phyloP scores from a whole-genome alignment of 2,113 vertebrate species.

The Vanacampus margaritifer region DNA sequence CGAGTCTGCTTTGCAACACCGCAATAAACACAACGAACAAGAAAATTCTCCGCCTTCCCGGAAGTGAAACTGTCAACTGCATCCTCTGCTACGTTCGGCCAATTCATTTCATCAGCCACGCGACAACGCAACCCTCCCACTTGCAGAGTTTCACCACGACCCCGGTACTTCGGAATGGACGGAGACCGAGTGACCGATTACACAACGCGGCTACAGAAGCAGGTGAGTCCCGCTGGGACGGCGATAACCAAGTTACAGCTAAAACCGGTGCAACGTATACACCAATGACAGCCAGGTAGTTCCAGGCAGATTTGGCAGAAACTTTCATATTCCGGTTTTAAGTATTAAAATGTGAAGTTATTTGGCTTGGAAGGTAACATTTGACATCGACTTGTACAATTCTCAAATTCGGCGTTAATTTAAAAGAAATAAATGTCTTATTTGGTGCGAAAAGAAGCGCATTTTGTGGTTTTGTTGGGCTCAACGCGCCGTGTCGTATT shows the following conservation, averaged over 20 bases:
- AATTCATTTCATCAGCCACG: slow-evolving; percentile 59
- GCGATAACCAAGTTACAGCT: background rate
- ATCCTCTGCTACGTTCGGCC: slow-evolving; percentile 5
- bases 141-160: background rate
- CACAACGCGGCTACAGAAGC: slow-evolving; percentile 74
- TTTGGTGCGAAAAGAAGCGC: background rate
- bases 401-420: slow-evolving; percentile 15
- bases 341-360: background rate
- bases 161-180: slow-evolving; percentile 64
- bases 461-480: background rate
- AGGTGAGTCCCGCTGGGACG: slow-evolving; percentile 68
- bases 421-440: background rate
- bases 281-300: background rate
- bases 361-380: accelerated
- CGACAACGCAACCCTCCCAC: background rate
- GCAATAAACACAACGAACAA: background rate
- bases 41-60: slow-evolving; percentile 13
- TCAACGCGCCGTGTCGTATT: background rate
- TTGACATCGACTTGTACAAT: accelerated
- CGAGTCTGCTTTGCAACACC: background rate
- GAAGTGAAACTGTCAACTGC: slow-evolving; percentile 13
- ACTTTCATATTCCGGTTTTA: background rate
- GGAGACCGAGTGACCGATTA: slow-evolving; percentile 67
- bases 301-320: background rate
- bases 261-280: background rate